phyloP scores from a whole-genome alignment of 2,797 vertebrate species.

The Melanotaenia nigrans region DNA sequence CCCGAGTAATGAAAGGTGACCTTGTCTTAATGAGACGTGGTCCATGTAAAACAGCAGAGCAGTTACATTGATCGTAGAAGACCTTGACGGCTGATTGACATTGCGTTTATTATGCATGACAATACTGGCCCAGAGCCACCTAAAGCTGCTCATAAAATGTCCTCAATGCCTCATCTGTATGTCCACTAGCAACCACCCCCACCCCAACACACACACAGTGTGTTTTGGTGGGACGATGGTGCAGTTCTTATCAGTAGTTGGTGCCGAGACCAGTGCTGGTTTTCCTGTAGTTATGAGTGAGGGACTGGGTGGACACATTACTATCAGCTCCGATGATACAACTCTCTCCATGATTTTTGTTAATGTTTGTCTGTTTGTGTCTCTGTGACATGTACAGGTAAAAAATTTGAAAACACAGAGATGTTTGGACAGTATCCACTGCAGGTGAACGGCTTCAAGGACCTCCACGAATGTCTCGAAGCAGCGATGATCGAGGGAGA shows the following conservation, averaged over 20 bases:
- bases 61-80: conserved; percentile 74
- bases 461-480: conserved; percentile 98
- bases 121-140: conserved; percentile 74
- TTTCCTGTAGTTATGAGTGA: conserved; percentile 50
- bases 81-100: conserved; percentile 80
- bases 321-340: conserved; percentile 35
- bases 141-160: conserved; percentile 69
- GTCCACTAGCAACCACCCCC: conserved; percentile 52
- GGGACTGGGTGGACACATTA: conserved; percentile 52
- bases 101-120: conserved; percentile 81
- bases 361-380: background rate
- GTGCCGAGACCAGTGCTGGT: conserved; percentile 21
- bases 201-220: too few species aligned
- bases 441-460: conserved; percentile 98
- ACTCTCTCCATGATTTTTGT: background rate
- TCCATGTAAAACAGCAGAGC: conserved; percentile 65
- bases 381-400: conserved; percentile 80
- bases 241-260: conserved; percentile 34
- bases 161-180: conserved; percentile 77
- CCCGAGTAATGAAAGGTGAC: conserved; percentile 77
- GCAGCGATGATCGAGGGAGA: conserved; percentile 99
- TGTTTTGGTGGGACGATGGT: background rate
- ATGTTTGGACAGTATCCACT: conserved; percentile 99
- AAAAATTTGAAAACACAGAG: conserved; percentile 98
- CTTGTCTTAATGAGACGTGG: conserved; percentile 79